Conservation (phyloP, 1,140 invertebrate genomes). For the Scaptomyza hsui region DNA sequence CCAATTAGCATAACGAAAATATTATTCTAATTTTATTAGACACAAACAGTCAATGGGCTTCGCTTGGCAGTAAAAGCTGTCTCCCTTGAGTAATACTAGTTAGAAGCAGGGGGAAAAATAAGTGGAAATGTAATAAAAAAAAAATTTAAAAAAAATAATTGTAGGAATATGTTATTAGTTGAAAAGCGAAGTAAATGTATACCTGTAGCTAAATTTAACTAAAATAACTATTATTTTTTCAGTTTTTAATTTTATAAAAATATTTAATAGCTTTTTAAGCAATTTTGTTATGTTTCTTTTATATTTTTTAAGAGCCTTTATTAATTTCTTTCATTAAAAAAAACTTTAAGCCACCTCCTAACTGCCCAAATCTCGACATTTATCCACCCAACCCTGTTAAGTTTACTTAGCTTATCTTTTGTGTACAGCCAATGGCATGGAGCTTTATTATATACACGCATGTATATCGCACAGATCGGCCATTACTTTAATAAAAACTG, state of each 20-base stretch:
- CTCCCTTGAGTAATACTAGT: background rate
- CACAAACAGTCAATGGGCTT: slow-evolving; percentile 13
- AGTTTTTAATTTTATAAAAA: too few relatives aligned
- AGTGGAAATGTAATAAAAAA: background rate
- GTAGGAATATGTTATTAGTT: too few relatives aligned
- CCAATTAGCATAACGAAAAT: slow-evolving; percentile 60
- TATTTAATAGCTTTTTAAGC: too few relatives aligned
- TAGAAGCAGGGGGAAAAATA: background rate
- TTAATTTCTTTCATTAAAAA: too few relatives aligned
- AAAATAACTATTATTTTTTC: too few relatives aligned
- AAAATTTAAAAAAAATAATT: background rate
- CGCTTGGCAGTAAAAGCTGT: background rate
- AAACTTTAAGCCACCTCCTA: too few relatives aligned
- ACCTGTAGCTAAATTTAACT: too few relatives aligned
- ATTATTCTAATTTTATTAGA: slow-evolving; percentile 62
- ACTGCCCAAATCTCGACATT: background rate
- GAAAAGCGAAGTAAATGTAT: too few relatives aligned
- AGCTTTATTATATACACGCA: slow-evolving; percentile 10
- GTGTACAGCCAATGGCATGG: slow-evolving; percentile 21
- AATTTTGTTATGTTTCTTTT: too few relatives aligned
- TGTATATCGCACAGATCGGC: slow-evolving; percentile 27
- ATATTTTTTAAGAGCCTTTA: too few relatives aligned
- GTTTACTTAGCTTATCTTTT: slow-evolving; percentile 1
- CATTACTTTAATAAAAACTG: slow-evolving; percentile 29
- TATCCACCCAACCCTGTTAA: background rate